A percentile compares a stretch with the other conserved stretches of the same genome.
phyloP scores from a whole-genome alignment of 2,797 vertebrate species.

The Myripristis murdjan region DNA sequence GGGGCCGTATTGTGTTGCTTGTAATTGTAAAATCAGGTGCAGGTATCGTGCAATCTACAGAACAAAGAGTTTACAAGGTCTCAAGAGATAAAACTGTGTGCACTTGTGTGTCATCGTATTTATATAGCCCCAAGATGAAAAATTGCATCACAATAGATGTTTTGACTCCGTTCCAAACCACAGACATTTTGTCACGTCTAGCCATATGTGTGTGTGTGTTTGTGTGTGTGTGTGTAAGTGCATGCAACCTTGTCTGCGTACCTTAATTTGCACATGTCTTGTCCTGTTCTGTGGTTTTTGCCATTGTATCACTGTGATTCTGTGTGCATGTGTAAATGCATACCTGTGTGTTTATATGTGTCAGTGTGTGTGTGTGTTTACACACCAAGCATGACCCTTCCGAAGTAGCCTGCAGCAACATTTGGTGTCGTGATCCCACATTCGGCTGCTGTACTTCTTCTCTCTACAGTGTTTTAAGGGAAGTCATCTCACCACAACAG shows the following conservation, averaged over 20 bases:
- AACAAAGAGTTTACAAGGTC: background rate
- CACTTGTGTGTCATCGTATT: background rate
- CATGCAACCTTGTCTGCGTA: background rate
- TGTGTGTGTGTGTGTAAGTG: background rate
- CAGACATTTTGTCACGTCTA: background rate
- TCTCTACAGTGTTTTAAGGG: no score
- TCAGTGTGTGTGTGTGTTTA: background rate
- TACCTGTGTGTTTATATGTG: background rate
- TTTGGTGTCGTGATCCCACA: no score
- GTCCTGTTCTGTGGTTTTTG: background rate
- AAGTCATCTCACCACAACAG: no score
- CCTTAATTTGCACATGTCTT: no score
- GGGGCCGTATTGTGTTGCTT: background rate
- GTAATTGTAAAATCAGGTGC: background rate
- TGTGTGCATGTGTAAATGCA: background rate
- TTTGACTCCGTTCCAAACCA: slow-evolving; percentile 3
- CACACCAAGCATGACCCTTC: background rate
- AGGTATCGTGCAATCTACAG: background rate
- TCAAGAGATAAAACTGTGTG: background rate
- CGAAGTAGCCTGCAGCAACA: background rate
- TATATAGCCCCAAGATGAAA: background rate
- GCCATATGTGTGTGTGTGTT: background rate
- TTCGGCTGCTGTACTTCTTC: no score
- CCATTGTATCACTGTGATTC: background rate
- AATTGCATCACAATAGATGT: background rate